Base-by-base conservation (phyloP, 2,888 invertebrate species). In the Lissonota sp. region DNA sequence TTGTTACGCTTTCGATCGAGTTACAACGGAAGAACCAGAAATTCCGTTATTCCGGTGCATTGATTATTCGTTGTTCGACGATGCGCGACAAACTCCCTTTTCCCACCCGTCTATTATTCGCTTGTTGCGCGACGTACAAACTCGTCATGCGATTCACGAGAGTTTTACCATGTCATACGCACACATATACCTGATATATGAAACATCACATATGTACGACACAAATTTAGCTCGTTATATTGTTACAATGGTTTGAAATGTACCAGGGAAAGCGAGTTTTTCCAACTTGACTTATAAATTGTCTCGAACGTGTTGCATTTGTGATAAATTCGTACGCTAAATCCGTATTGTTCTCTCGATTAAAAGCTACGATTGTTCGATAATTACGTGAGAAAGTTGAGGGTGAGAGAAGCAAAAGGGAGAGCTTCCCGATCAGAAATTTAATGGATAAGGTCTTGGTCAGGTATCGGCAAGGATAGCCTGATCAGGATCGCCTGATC, bases 21-120 rank as follows among this genome's bases (percentile, higher is more conserved):
- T 71, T 64, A 78, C 78, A 26, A 71, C 67, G 62, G 58, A 78
- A 78, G 70, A 78, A 42, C 78, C 75, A 79, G 80, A 83, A 77
- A 76, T 81, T 81, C 83, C 82, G 79, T 80, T 83, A 83, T 83
- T 82, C 79, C 82, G 77, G 77, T 77, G 83, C 79, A 83, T 83
- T 83, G 83, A 82, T 83, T 83, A 83, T 83, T 83, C 82, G 82
- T 79, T 82, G 75, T 75, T 78, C 81, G 74, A 74, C 78, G 81
- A 81, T 73, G 79, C 78, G 77, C 78, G 78, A 70, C 60, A 69
- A 72, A 69, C 77, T 80, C 79, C 63, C 70, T 57, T 37, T 55
- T 16, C 6, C 42, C 14, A 60, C 69, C 77, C 70, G 63, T 71
- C 76, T 76, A 79, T 82, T 82, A 82, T 82, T 81, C 81, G 81